These are phyloP conservation scores for Parasteatoda tepidariorum DNA, from an alignment of 1,140 invertebrate species.

Conservation along the genomic window DNA sequence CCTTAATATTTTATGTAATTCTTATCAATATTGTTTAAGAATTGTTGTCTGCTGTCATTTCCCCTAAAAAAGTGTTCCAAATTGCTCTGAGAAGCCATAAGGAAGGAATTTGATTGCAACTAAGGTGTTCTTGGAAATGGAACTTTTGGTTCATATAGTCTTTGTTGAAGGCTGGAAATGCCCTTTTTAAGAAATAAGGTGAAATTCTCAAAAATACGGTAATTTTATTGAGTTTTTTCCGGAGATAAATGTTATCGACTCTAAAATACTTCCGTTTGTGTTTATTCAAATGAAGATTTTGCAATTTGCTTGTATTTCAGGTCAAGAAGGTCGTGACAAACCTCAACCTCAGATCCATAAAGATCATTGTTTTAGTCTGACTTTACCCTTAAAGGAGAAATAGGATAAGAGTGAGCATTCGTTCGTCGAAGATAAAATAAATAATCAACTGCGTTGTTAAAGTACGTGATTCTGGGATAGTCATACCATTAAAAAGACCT, in stretches of 20 bases:
- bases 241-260: not conserved
- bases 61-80: not conserved
- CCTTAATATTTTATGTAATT: too few species aligned
- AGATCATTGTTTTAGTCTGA: too few species aligned
- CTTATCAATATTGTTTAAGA: too few species aligned
- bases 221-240: not conserved
- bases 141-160: not conserved
- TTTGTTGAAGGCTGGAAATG: not conserved
- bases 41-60: too few species aligned
- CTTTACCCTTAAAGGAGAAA: too few species aligned
- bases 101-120: not conserved
- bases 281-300: slow-evolving; percentile 33
- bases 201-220: not conserved
- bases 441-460: too few species aligned
- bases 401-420: too few species aligned
- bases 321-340: not conserved
- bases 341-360: too few species aligned
- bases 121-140: not conserved
- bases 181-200: not conserved
- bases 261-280: slow-evolving; percentile 25
- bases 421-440: too few species aligned
- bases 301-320: slow-evolving; percentile 8
- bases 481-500: too few species aligned
- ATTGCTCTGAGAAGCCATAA: slow-evolving; percentile 1
- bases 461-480: too few species aligned